These are phyloP conservation scores for Palaemon carinicauda DNA, from an alignment of 1,140 invertebrate species.

Conservation along the genomic window DNA sequence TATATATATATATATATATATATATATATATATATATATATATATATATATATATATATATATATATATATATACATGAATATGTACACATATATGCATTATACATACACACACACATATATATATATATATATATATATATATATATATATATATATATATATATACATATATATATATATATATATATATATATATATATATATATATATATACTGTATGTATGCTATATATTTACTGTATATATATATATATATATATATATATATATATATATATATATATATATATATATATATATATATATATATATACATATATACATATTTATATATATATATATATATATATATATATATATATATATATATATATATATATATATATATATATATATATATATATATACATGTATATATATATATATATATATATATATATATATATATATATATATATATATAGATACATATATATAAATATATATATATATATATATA, in stretches of 20 bases:
- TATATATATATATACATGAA: constrained; percentile 17
- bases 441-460: background rate
- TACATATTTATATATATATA: constrained; percentile 30
- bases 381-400: constrained; percentile 12
- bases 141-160: background rate
- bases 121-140: constrained; percentile 5
- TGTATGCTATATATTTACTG: too few relatives aligned
- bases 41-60: constrained; percentile 22
- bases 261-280: background rate
- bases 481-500: constrained; percentile 12
- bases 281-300: constrained; percentile 27
- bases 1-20: background rate
- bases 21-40: constrained; percentile 21
- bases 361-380: constrained; percentile 25
- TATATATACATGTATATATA: background rate
- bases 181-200: background rate
- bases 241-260: background rate
- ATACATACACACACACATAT: constrained; percentile 20
- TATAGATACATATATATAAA: constrained; percentile 11
- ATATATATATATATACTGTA: background rate
- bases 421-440: background rate
- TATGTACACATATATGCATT: too few relatives aligned
- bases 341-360: constrained; percentile 44
- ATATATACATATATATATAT: background rate
- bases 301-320: constrained; percentile 28